Percentiles rank a stretch among this genome's conserved stretches.
Conservation (phyloP, 2,888 invertebrate genomes). For the Melitaea athalia region DNA sequence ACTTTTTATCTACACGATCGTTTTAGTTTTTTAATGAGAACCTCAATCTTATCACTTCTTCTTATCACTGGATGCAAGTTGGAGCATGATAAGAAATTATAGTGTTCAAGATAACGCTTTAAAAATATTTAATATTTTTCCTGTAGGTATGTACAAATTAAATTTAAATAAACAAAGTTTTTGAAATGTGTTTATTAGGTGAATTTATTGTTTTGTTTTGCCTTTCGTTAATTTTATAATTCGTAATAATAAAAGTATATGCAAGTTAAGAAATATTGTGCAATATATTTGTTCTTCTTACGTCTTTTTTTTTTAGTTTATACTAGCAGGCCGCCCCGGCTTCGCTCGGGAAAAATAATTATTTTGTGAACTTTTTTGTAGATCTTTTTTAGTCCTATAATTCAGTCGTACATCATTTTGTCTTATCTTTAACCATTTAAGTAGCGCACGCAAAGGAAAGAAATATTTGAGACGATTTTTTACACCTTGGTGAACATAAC, state of each 20-base stretch:
- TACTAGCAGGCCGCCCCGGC: no score
- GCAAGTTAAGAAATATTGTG: neutral
- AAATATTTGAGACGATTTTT: no score
- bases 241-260: neutral
- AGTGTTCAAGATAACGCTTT: conserved; percentile 19
- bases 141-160: neutral
- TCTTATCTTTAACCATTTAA: no score
- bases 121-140: conserved; percentile 6
- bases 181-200: neutral
- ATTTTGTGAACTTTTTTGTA: no score
- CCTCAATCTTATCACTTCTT: conserved; percentile 54
- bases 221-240: neutral
- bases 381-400: no score
- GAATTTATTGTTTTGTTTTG: neutral
- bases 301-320: neutral
- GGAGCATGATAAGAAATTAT: conserved; percentile 47
- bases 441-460: no score
- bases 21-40: conserved; percentile 22
- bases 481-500: no score
- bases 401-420: no score
- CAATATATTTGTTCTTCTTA: neutral
- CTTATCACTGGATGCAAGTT: conserved; percentile 46
- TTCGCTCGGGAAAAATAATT: no score
- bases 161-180: neutral
- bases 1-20: conserved; percentile 19